Evolutionary conservation across 2,888 invertebrate species (phyloP), one percentile per base, ranked within the genome.

Genomic region (Thymelicus sylvestris): DNA sequence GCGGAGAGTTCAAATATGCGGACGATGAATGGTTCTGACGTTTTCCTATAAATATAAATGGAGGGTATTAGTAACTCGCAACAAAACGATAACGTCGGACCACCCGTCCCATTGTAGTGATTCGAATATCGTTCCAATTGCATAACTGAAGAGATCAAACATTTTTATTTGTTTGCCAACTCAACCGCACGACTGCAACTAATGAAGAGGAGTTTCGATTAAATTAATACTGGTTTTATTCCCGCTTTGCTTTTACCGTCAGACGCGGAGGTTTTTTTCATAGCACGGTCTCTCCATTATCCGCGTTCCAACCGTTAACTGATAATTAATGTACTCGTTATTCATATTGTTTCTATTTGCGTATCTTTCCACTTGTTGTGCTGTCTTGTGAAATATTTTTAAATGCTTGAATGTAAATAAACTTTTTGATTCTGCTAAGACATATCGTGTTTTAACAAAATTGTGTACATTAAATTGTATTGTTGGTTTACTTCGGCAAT

Each of bases 131-230:
- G 84, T 78, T 87, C 82, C 83, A 81, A 86, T 85, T 86, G 87
- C 86, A 89, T 88, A 90, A 86, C 87, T 74, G 85, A 84, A 79
- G 85, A 88, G 90, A 92, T 92, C 91, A 91, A 91, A 90, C 89
- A 91, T 90, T 91, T 91, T 90, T 91, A 91, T 91, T 91, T 91
- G 89, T 88, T 89, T 92, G 88, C 86, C 84, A 89, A 88, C 82
- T 89, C 88, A 87, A 88, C 91, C 91, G 88, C 87, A 88, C 84
- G 83, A 81, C 84, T 89, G 89, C 85, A 91, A 91, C 91, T 92
- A 92, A 92, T 92, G 91, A 92, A 92, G 91, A 89, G 89, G 81
- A 88, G 86, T 89, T 88, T 91, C 88, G 86, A 91, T 92, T 90
- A 89, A 92, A 89, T 92, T 90, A 90, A 91, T 89, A 86, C 83